Conservation (phyloP, 30 jellyfish, hydroid and myxozoan species). For the Nemopilema nomurai region DNA sequence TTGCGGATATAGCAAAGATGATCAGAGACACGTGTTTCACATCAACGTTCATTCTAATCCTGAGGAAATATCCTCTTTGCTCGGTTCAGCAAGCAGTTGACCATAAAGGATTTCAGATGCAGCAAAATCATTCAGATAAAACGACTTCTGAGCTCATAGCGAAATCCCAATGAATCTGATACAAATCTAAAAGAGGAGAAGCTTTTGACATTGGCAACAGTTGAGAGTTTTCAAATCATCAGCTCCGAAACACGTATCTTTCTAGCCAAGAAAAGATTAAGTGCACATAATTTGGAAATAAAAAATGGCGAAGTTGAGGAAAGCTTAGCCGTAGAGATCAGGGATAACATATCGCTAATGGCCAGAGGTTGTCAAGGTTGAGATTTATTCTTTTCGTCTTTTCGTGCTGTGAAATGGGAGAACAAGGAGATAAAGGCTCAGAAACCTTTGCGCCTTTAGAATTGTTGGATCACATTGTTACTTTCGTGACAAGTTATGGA, state of each 20-base stretch:
- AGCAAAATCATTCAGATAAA: background rate
- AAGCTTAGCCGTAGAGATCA: no score
- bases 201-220: background rate
- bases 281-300: background rate
- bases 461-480: no score
- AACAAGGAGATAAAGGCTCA: no score
- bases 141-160: background rate
- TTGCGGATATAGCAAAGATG: no score
- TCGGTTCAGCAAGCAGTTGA: background rate
- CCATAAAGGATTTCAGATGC: background rate
- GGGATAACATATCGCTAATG: no score
- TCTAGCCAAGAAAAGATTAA: background rate
- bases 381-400: no score
- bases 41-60: background rate
- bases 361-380: no score
- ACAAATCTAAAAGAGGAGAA: background rate
- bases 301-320: no score
- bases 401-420: no score
- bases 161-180: background rate
- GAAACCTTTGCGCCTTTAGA: no score
- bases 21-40: background rate
- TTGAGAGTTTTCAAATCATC: background rate
- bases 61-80: background rate
- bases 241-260: no score
- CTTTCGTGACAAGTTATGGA: no score